phyloP scores from a whole-genome alignment of 2,888 invertebrate species.

The Polyommatus icarus region DNA sequence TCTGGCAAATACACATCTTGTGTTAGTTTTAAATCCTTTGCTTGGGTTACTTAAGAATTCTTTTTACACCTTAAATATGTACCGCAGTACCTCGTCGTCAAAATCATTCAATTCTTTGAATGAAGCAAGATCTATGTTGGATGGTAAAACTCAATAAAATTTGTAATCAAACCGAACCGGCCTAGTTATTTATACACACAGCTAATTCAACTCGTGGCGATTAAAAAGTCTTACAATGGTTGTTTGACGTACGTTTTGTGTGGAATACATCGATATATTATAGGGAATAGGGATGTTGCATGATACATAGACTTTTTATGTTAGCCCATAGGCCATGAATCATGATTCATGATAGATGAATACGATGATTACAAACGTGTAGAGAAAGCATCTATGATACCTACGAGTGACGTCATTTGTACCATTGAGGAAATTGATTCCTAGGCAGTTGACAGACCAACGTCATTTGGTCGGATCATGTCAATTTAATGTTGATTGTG shows the following conservation, averaged over 20 bases:
- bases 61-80: background rate
- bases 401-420: too few relatives aligned
- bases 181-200: constrained; percentile 32
- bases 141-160: constrained; percentile 16
- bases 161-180: background rate
- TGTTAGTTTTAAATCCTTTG: background rate
- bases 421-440: too few relatives aligned
- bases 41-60: background rate
- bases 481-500: too few relatives aligned
- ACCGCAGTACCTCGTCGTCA: too few relatives aligned
- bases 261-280: background rate
- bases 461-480: too few relatives aligned
- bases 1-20: too few relatives aligned
- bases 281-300: background rate
- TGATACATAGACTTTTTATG: too few relatives aligned
- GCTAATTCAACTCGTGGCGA: constrained; percentile 30
- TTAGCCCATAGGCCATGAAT: too few relatives aligned
- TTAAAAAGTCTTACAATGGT: constrained; percentile 33
- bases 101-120: background rate
- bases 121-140: background rate
- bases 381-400: too few relatives aligned
- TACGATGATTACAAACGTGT: too few relatives aligned
- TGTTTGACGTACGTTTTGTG: constrained; percentile 27
- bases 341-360: too few relatives aligned
- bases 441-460: too few relatives aligned